A percentile compares a stretch with the other conserved stretches of the same genome.
Evolutionary conservation across 2,888 invertebrate genomes (phyloP).

Genomic region (Parascotia fuliginaria): DNA sequence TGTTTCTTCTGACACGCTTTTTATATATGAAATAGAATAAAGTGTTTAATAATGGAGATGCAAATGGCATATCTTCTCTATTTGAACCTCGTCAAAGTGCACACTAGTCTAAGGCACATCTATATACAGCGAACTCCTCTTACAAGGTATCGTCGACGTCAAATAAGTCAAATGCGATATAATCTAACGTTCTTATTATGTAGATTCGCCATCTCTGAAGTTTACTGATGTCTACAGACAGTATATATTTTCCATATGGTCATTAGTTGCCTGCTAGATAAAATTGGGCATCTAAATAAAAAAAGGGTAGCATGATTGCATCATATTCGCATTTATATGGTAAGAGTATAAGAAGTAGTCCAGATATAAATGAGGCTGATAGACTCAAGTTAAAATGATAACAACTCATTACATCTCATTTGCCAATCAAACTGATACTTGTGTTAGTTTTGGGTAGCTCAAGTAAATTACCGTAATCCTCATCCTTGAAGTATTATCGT

Average conservation of each 20-base stretch:
- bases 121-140: constrained; percentile 7
- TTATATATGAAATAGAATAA: constrained; percentile 58
- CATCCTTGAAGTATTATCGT: constrained; percentile 32
- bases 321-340: constrained; percentile 27
- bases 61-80: constrained; percentile 37
- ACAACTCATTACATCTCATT: constrained; percentile 34
- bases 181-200: constrained; percentile 20
- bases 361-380: constrained; percentile 30
- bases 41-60: constrained; percentile 47
- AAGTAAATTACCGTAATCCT: constrained; percentile 31
- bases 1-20: constrained; percentile 68
- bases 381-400: constrained; percentile 33
- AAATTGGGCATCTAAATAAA: constrained; percentile 20
- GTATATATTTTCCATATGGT: constrained; percentile 17
- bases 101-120: constrained; percentile 20
- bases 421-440: constrained; percentile 28
- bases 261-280: constrained; percentile 19
- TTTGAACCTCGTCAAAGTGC: constrained; percentile 34
- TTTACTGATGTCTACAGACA: constrained; percentile 12
- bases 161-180: constrained; percentile 29
- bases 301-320: constrained; percentile 20
- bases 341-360: constrained; percentile 25
- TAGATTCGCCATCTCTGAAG: constrained; percentile 29
- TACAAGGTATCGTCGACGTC: constrained; percentile 14
- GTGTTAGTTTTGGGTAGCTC: constrained; percentile 32